Base-by-base conservation (phyloP, 1,140 invertebrate species). In the Schlechtendalia chinensis region DNA sequence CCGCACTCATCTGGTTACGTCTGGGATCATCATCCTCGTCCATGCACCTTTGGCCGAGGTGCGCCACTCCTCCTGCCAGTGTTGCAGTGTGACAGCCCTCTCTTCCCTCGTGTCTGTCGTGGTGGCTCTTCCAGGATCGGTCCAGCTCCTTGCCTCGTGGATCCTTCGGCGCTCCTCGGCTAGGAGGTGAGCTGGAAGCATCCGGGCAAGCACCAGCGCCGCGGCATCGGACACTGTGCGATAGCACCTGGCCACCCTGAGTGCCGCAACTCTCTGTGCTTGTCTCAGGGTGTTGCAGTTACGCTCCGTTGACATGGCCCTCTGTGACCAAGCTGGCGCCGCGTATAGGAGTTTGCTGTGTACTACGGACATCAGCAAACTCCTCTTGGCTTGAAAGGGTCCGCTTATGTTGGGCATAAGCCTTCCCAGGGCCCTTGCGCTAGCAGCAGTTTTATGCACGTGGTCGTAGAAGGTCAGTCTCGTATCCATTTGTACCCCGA, bases 41-140 rank as follows among this genome's bases (percentile, higher is more conserved):
- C 63, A 65, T 0, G 29, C 14, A 2, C 16, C 63, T 0, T 39
- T 39, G 8, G 16, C 10, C 6, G 29, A 12, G 1, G 24, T 19
- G 19, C n/a, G 17, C 63, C 63, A 65, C 12, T 6, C 11, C 0
- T 17, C 6, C 19, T 32, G 16, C 63, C 63, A 65, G 0, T 16
- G 1, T 0, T 5, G 0, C 0, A 11, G 19, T 6, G 61, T 2
- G 8, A 19, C 17, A 0, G 4, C 1, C 5, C 61, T 11, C 5
- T 65, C 27, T 19, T 39, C 3, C 1, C 11, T 65, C 0, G 4
- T 39, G 0, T 17, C 39, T 11, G 0, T 1, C 19, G 0, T 10
- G 17, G 1, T 5, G 6, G 0, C 0, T 11, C 29, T 32, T 32
- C 24, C 58, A 24, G 16, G 0, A 5, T 14, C 19, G 0, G 63